Evolutionary conservation across 2,888 invertebrate species (phyloP), one percentile per base, ranked within the genome.

Genomic region (Sussaba pulchella): DNA sequence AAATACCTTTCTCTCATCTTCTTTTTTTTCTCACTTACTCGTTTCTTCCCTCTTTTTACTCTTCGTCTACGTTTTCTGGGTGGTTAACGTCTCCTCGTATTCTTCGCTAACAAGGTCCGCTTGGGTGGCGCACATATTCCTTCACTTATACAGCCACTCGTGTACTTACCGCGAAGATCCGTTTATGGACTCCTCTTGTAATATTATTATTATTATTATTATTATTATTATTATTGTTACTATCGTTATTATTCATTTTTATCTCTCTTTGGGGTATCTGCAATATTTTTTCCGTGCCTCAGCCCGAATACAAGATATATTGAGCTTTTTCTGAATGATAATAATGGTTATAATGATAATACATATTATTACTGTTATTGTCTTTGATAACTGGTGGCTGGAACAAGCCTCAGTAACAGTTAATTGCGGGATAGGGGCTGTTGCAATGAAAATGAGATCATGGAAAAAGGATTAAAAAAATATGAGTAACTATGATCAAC

Each of bases 81-180:
- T 89, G 89, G 89, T 82, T 76, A 83, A 31, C 69, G 50, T 69
- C 63, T 72, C 50, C 80, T 72, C 67, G 54, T 83, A 86, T 88
- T 87, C 84, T 85, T 83, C 83, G 87, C 89, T 90, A 90, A 91
- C 90, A 89, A 91, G 91, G 87, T 89, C 89, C 88, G 88, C 90
- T 89, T 90, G 91, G 91, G 89, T 89, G 90, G 90, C 86, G 83
- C 83, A 84, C 82, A 79, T n/a, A n/a, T n/a, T 72, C 57, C 66
- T 70, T 70, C 72, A 73, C 73, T 77, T 81, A 69, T 19, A 77
- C 24, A 69, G 59, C 64, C 61, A 66, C 72, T 81, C 77, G 57
- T 63, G 67, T 80, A 72, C 72, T 54, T 54, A 76, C 57, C 41
- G 39, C 43, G 12, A 45, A 36, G 45, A 64, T 67, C 69, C 69